These are phyloP conservation scores for Smutsia gigantea DNA, from an alignment of 2,797 vertebrate genomes.

Conservation along the genomic window DNA sequence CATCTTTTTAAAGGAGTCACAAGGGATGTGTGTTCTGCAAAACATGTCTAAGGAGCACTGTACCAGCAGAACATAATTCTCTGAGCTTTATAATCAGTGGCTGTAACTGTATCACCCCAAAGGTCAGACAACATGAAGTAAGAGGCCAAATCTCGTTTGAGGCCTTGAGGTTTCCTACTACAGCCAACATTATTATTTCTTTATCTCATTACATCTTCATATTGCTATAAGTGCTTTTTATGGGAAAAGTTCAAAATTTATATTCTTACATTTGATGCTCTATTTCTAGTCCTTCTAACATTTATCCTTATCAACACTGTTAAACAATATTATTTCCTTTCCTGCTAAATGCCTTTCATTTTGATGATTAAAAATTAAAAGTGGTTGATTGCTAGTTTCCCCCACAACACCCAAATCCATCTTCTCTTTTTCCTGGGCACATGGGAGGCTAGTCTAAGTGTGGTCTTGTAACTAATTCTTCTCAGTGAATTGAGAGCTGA, in stretches of 20 bases:
- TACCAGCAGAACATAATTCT: background rate
- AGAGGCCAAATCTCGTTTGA: background rate
- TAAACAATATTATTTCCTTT: conserved; percentile 33
- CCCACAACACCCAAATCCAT: background rate
- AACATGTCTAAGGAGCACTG: background rate
- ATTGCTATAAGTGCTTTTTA: background rate
- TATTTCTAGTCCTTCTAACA: conserved; percentile 1
- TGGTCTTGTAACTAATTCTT: background rate
- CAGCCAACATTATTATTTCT: background rate
- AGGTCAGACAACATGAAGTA: background rate
- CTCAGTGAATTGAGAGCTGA: background rate
- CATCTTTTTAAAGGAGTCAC: conserved; percentile 31
- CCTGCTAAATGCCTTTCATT: background rate
- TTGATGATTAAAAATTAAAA: conserved; percentile 32
- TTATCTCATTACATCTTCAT: conserved; percentile 33
- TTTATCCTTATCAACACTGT: background rate
- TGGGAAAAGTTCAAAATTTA: conserved; percentile 13
- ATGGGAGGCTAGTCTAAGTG: background rate
- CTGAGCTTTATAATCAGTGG: background rate
- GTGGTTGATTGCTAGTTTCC: background rate
- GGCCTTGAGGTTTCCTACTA: background rate
- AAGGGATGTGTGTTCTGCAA: background rate
- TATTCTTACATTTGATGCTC: conserved; percentile 22
- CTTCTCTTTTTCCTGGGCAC: background rate
- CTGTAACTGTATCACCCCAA: background rate